Evolutionary conservation across 2,888 invertebrate species (phyloP).

Genomic region (Diplazon laetatorius): DNA sequence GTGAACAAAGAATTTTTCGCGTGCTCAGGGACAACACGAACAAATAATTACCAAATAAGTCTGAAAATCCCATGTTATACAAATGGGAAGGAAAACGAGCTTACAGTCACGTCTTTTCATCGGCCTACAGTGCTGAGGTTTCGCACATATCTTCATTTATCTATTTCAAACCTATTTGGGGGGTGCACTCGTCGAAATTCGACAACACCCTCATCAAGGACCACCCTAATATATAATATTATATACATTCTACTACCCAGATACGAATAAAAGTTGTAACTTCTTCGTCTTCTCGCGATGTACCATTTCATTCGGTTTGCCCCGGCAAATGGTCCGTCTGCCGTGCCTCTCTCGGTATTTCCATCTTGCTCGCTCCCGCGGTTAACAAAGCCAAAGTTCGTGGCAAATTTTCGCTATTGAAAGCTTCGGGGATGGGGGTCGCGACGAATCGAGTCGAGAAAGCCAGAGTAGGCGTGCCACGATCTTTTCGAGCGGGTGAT

Average conservation of each 20-base stretch:
- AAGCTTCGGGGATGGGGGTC: conserved; percentile 10
- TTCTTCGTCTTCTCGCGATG: conserved; percentile 16
- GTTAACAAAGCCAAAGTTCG: conserved; percentile 31
- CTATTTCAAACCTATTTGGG: too few species aligned
- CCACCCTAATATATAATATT: too few species aligned
- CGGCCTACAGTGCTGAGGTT: too few species aligned
- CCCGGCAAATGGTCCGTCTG: conserved; percentile 41
- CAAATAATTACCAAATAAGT: too few species aligned
- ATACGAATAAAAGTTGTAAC: conserved; percentile 48
- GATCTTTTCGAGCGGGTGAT: conserved; percentile 39
- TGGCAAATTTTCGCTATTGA: conserved; percentile 17
- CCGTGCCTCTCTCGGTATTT: conserved; percentile 9
- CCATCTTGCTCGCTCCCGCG: conserved; percentile 4
- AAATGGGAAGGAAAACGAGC: too few species aligned
- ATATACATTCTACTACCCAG: not conserved
- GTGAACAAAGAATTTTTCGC: too few species aligned
- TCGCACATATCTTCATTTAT: too few species aligned
- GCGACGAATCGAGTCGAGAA: conserved; percentile 4
- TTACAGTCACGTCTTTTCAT: too few species aligned
- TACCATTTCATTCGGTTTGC: conserved; percentile 24
- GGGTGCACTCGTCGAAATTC: too few species aligned
- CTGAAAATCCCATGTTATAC: too few species aligned
- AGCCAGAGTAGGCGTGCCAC: not conserved
- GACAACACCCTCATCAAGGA: too few species aligned
- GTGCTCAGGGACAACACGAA: too few species aligned